A percentile compares a stretch with the other conserved stretches of the same genome.
phyloP scores from a whole-genome alignment of 2,888 invertebrate genomes.

The Mystacides longicornis region DNA sequence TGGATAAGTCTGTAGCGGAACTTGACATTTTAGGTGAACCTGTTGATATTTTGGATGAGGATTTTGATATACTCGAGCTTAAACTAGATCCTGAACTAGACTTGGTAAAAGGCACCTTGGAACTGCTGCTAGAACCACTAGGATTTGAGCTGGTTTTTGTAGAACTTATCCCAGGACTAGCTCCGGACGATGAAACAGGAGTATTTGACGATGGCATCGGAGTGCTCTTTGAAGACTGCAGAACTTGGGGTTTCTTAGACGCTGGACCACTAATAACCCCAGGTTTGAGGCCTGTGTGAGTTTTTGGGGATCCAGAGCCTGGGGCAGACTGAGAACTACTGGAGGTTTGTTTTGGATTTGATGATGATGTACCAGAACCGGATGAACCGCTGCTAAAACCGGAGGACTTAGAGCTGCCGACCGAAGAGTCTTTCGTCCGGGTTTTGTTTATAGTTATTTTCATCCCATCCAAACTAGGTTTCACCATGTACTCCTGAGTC shows the following conservation, averaged over 20 bases:
- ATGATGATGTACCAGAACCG: conserved; percentile 38
- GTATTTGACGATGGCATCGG: conserved; percentile 35
- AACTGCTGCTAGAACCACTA: conserved; percentile 32
- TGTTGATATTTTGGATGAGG: conserved; percentile 43
- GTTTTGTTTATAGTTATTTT: conserved; percentile 90
- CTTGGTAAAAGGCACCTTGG: conserved; percentile 47
- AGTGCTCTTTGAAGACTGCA: conserved; percentile 47
- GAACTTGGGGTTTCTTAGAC: conserved; percentile 68
- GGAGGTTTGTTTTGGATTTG: conserved; percentile 43
- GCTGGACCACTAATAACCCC: conserved; percentile 83
- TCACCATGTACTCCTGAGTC: conserved; percentile 83
- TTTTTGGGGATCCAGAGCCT: conserved; percentile 64
- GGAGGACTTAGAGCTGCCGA: conserved; percentile 27
- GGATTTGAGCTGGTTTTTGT: conserved; percentile 32
- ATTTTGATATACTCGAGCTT: conserved; percentile 27
- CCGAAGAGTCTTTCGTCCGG: conserved; percentile 59
- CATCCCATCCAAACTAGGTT: conserved; percentile 81
- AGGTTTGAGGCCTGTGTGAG: conserved; percentile 76
- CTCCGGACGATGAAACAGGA: conserved; percentile 29
- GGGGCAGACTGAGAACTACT: conserved; percentile 41
- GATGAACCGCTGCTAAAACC: conserved; percentile 17
- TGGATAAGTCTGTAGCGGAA: conserved; percentile 48
- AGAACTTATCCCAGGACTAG: conserved; percentile 22
- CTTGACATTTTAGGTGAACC: conserved; percentile 55
- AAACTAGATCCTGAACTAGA: conserved; percentile 32